Conservation (phyloP, 2,888 invertebrate species). For the Spicauda simplicius region DNA sequence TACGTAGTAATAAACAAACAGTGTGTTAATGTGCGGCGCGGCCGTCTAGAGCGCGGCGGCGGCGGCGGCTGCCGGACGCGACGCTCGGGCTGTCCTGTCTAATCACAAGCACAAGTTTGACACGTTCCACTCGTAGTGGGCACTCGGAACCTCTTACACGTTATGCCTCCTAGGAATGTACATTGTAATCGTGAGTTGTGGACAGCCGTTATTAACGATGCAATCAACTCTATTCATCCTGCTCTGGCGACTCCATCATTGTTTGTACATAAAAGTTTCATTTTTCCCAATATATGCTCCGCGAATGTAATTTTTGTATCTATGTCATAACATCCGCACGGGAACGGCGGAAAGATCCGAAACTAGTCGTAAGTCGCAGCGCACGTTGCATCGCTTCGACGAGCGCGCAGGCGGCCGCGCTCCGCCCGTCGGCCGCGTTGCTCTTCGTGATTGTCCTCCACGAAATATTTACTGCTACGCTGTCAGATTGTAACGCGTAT, state of each 20-base stretch:
- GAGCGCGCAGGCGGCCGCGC: not conserved
- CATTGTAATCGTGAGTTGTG: not conserved
- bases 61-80: not conserved
- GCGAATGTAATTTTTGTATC: constrained; percentile 29
- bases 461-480: not conserved
- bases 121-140: not conserved
- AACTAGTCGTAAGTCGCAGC: not conserved
- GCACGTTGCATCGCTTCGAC: not conserved
- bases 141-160: not conserved
- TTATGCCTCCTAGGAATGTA: not conserved
- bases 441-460: not conserved
- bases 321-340: not conserved
- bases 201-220: not conserved
- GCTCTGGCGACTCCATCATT: constrained; percentile 29
- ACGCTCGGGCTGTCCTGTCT: not conserved
- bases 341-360: not conserved
- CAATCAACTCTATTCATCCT: not conserved
- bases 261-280: constrained; percentile 14
- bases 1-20: too few species aligned
- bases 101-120: not conserved
- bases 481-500: not conserved
- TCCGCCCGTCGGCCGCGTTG: not conserved
- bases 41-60: not conserved
- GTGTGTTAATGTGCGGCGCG: not conserved
- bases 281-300: constrained; percentile 13